phyloP scores from a whole-genome alignment of 2,797 vertebrate genomes.

The Sebastes vulpes region DNA sequence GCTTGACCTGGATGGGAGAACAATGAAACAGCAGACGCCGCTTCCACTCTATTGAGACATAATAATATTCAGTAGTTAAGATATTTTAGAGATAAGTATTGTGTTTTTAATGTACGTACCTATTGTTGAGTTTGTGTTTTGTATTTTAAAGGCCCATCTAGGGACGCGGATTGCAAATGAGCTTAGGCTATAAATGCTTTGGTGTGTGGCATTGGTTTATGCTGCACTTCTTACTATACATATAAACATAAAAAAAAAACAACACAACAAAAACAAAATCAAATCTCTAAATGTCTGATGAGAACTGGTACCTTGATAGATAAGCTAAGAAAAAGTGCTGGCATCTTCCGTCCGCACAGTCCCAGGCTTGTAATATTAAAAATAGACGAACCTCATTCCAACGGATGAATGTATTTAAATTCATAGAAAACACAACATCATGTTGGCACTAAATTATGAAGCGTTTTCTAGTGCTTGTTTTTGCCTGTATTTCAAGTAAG shows the following conservation, averaged over 20 bases:
- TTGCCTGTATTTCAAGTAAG: neutral
- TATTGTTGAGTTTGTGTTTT: neutral
- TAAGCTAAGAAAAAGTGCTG: neutral
- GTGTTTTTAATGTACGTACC: neutral
- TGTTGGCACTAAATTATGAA: neutral
- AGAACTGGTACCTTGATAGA: neutral
- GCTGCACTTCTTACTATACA: neutral
- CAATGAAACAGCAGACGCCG: slow-evolving; percentile 17
- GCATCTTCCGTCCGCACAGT: neutral
- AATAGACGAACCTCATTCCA: neutral
- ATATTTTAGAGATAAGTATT: neutral
- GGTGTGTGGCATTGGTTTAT: neutral
- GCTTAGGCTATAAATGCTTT: neutral
- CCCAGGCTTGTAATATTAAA: neutral
- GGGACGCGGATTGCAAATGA: neutral
- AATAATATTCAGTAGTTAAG: neutral
- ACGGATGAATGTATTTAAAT: neutral
- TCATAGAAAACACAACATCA: neutral
- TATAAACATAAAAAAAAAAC: neutral
- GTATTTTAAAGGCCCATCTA: neutral
- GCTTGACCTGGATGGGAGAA: slow-evolving; percentile 63
- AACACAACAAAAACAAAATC: neutral
- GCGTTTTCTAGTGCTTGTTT: no score
- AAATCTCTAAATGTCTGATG: neutral
- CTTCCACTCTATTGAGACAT: slow-evolving; percentile 18